Evolutionary conservation across 2,888 invertebrate genomes (phyloP).

Genomic region (Plagodis pulveraria): DNA sequence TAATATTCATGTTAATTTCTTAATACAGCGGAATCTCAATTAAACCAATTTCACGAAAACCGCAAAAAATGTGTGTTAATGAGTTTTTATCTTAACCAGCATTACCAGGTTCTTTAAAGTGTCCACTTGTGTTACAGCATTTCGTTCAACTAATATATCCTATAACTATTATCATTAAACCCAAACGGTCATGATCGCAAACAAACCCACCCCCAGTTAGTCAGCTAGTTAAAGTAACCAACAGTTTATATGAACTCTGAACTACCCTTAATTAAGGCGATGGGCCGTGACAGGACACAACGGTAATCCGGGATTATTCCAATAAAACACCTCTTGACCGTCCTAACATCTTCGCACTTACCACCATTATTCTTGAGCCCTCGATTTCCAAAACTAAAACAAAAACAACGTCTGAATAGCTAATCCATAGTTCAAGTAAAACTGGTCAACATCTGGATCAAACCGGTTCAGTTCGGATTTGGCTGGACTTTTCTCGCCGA

Average conservation of each 20-base stretch:
- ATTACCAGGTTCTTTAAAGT: background rate
- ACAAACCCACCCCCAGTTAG: slow-evolving; percentile 45
- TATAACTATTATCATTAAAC: slow-evolving; percentile 22
- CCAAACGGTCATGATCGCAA: slow-evolving; percentile 45
- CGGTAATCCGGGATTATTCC: slow-evolving; percentile 80
- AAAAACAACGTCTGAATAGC: slow-evolving; percentile 20
- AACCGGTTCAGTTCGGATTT: slow-evolving; percentile 44
- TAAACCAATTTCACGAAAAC: no score
- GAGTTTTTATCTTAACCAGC: no score
- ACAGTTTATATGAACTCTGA: slow-evolving; percentile 57
- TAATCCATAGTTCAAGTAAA: slow-evolving; percentile 39
- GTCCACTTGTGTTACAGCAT: no score
- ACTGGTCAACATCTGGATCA: slow-evolving; percentile 44
- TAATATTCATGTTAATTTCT: no score
- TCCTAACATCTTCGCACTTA: slow-evolving; percentile 48
- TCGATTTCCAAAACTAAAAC: slow-evolving; percentile 24
- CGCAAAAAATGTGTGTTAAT: no score
- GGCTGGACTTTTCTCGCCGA: slow-evolving; percentile 52
- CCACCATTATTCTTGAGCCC: slow-evolving; percentile 33
- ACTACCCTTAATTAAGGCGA: slow-evolving; percentile 79
- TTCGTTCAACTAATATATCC: no score
- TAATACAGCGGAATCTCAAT: no score
- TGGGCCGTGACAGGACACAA: slow-evolving; percentile 71
- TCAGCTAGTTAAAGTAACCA: slow-evolving; percentile 54
- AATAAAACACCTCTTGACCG: slow-evolving; percentile 79